These are phyloP conservation scores for Ceratosolen fusciceps DNA, from an alignment of 1,140 invertebrate species.

Conservation along the genomic window DNA sequence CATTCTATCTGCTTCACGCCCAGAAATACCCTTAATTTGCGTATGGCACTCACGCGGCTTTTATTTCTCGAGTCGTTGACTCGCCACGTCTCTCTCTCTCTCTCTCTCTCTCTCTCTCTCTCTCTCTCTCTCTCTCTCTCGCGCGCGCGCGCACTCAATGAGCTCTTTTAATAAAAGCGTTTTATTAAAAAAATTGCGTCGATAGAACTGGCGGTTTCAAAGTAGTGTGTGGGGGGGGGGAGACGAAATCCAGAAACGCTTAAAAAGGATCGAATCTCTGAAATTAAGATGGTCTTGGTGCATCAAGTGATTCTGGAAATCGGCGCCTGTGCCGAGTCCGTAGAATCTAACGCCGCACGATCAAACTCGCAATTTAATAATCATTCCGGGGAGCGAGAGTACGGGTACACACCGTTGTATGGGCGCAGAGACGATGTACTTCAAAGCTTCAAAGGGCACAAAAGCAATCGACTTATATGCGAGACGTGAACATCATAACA, in stretches of 20 bases:
- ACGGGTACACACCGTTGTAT: background rate
- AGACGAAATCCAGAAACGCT: background rate
- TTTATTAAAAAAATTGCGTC: background rate
- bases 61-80: too few relatives aligned
- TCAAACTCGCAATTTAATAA: constrained; percentile 43
- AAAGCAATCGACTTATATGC: constrained; percentile 44
- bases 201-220: background rate
- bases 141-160: too few relatives aligned
- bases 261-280: constrained; percentile 10
- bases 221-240: background rate
- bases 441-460: constrained; percentile 47
- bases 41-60: background rate
- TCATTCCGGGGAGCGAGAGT: constrained; percentile 14
- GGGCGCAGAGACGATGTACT: background rate
- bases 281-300: background rate
- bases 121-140: background rate
- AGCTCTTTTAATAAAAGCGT: background rate
- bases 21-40: background rate
- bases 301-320: constrained; percentile 11
- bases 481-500: constrained; percentile 21
- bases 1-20: background rate
- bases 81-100: background rate
- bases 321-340: background rate
- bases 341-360: background rate
- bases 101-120: constrained; percentile 7